Evolutionary conservation across 2,113 vertebrate species (phyloP), one percentile per base, ranked within the genome.

Genomic region (Poeciliopsis prolifica): DNA sequence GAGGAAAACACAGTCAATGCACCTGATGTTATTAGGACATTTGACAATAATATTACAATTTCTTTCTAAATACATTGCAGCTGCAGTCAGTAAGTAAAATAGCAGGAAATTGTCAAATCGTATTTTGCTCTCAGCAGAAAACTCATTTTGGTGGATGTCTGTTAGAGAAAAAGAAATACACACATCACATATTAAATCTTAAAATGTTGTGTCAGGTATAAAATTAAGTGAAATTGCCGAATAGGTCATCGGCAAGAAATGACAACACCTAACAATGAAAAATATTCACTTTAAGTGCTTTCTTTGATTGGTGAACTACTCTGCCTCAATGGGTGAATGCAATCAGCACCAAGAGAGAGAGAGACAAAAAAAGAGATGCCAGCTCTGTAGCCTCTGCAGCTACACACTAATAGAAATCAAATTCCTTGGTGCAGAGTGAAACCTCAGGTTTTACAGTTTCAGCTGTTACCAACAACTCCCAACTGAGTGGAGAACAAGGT

Each of bases 251-350:
- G 70, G 35, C 54, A 44, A 37, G 78, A 75, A 13, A 74, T 74
- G 61, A 70, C 77, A 83, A 64, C 84, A 79, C 68, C 71, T 81
- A 73, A 71, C 71, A 37, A 84, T n/a, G 42, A 78, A 61, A 79
- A 75, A 83, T 61, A 78, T 72, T 51, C 68, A 78, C 42, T 33
- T 75, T 65, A 79, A 81, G 74, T 74, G 73, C 77, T 72, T 72
- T 79, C 44, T 62, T 68, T 75, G 74, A 65, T 69, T 62, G 58
- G 22, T 51, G 48, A 61, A 63, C 71, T 65, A 63, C 86, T 77
- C 74, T 58, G 64, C 69, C 68, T 58, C 82, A 72, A 87, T 76
- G 78, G 81, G 75, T 74, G 80, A 88, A 85, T 73, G 73, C 81
- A 87, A 79, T 81, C 76, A 85, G 62, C 30, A 58, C 35, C 28